Percentiles rank a stretch among this genome's conserved stretches.
phyloP scores from a whole-genome alignment of 53 echinoderm and acorn worm genomes.

The Luidia sarsii region DNA sequence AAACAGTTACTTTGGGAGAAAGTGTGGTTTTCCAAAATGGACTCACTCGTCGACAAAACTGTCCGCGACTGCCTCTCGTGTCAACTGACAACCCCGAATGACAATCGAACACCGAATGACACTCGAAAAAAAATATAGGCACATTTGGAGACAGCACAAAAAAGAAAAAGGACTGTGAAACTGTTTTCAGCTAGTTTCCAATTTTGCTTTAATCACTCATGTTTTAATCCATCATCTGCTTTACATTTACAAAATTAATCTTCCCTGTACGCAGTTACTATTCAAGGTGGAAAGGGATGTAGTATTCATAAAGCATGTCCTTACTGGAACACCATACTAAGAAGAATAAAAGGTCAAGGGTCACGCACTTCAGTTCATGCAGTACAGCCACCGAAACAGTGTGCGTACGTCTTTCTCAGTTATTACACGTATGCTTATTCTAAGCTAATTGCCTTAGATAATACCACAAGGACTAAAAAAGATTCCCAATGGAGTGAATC shows the following conservation, averaged over 20 bases:
- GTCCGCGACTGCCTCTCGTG: slow-evolving; percentile 52
- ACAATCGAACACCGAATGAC: slow-evolving; percentile 39
- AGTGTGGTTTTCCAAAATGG: slow-evolving; percentile 68
- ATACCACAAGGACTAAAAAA: too few species aligned
- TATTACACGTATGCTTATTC: too few species aligned
- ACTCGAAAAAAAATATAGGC: too few species aligned
- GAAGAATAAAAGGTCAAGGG: too few species aligned
- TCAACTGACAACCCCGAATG: slow-evolving; percentile 48
- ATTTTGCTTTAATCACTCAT: neutral
- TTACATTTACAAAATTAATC: neutral
- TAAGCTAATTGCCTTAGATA: too few species aligned
- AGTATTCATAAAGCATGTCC: slow-evolving; percentile 2
- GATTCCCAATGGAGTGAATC: too few species aligned
- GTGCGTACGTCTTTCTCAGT: too few species aligned
- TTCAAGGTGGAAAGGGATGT: slow-evolving; percentile 12
- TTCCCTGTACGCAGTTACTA: neutral
- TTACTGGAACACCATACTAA: neutral
- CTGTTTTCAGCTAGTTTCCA: too few species aligned
- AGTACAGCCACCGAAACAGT: too few species aligned
- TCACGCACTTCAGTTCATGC: too few species aligned
- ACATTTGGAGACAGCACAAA: too few species aligned
- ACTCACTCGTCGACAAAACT: slow-evolving; percentile 38
- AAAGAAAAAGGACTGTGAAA: too few species aligned
- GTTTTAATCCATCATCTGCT: neutral
- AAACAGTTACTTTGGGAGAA: slow-evolving; percentile 68